Evolutionary conservation across 1,140 invertebrate genomes (phyloP).

Genomic region (Heterodera schachtii): DNA sequence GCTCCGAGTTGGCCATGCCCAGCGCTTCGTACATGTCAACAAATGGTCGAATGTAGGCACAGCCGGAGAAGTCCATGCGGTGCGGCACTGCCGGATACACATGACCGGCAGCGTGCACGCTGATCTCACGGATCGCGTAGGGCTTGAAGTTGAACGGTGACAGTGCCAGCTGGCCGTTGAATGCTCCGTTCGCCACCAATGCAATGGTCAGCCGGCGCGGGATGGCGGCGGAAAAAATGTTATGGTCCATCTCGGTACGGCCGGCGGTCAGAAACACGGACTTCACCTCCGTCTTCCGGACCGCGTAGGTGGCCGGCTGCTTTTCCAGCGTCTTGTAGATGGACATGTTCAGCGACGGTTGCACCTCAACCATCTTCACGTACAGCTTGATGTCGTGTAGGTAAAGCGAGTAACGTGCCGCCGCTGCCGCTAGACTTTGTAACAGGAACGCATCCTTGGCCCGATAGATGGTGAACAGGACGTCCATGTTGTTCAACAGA

Average conservation of each 20-base stretch:
- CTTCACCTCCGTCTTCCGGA: slow-evolving; percentile 30
- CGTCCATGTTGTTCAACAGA: slow-evolving; percentile 37
- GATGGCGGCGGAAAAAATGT: slow-evolving; percentile 8
- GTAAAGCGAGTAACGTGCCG: slow-evolving; percentile 11
- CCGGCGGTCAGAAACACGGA: slow-evolving; percentile 25
- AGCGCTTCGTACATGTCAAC: slow-evolving; percentile 31
- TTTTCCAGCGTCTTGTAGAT: slow-evolving; percentile 24
- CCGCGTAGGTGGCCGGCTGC: slow-evolving; percentile 1
- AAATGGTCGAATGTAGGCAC: slow-evolving; percentile 29
- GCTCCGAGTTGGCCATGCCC: slow-evolving; percentile 22
- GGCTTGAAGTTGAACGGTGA: slow-evolving; percentile 35
- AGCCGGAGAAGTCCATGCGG: slow-evolving; percentile 21
- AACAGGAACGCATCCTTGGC: slow-evolving; percentile 26
- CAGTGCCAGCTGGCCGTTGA: slow-evolving; percentile 17
- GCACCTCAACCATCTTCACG: slow-evolving; percentile 34
- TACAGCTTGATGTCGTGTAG: slow-evolving; percentile 25
- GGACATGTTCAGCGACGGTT: slow-evolving; percentile 29
- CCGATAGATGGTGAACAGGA: background rate
- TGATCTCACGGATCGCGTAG: slow-evolving; percentile 23
- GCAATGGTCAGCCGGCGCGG: slow-evolving; percentile 31
- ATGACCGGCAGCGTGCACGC: slow-evolving; percentile 19
- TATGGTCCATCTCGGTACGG: slow-evolving; percentile 27
- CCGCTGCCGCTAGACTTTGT: background rate
- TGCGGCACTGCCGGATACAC: slow-evolving; percentile 31
- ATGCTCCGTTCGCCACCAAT: slow-evolving; percentile 16